Percentiles rank a stretch among this genome's conserved stretches.
These are phyloP conservation scores for Butastur rufipennis DNA, from an alignment of 2,113 vertebrate species.

Conservation along the genomic window DNA sequence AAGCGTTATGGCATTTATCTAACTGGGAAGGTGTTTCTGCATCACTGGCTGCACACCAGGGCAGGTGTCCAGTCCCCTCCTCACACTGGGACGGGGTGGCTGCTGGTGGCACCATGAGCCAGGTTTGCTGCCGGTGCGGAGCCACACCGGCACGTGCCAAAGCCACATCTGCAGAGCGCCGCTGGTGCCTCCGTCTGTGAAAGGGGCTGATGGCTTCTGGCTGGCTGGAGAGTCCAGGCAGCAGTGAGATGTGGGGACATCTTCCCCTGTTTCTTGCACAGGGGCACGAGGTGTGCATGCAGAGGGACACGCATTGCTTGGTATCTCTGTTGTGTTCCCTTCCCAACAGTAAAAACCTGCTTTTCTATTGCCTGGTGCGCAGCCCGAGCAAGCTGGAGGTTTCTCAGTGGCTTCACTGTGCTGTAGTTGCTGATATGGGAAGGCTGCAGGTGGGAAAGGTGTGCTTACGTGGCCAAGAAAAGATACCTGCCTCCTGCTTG, in stretches of 20 bases:
- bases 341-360: background rate
- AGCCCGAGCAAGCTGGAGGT: background rate
- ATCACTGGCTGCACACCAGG: background rate
- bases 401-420: background rate
- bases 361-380: background rate
- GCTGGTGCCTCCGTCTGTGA: background rate
- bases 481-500: background rate
- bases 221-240: background rate
- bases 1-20: background rate
- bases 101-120: background rate
- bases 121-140: background rate
- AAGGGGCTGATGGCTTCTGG: background rate
- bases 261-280: background rate
- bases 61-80: background rate
- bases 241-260: background rate
- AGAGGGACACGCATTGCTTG: background rate
- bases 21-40: background rate
- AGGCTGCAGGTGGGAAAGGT: background rate
- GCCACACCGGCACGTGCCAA: accelerated
- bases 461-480: background rate
- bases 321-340: background rate
- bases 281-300: background rate
- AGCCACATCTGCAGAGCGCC: background rate
- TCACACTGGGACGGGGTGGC: background rate
- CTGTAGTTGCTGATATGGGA: background rate